Evolutionary conservation across 2,797 vertebrate genomes (phyloP).

Genomic region (Pelochelys cantorii): DNA sequence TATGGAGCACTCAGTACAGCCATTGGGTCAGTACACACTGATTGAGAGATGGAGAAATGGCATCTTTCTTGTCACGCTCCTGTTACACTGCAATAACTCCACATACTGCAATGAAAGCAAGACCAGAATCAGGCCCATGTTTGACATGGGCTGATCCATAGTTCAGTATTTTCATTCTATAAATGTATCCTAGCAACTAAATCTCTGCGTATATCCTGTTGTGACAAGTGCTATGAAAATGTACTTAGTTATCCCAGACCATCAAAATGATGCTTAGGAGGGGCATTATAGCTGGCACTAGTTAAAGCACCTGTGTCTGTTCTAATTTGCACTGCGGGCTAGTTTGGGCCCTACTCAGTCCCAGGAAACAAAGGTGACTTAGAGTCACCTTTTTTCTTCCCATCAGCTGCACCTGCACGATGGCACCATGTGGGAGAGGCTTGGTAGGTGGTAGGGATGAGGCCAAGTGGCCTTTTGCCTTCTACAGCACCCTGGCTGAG

Average conservation of each 20-base stretch:
- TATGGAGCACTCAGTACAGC: not conserved
- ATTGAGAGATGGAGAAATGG: not conserved
- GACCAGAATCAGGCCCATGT: not conserved
- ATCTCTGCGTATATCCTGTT: not conserved
- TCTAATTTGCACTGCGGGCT: not conserved
- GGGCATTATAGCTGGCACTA: not conserved
- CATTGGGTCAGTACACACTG: accelerated
- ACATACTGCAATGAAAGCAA: not conserved
- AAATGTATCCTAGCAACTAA: not conserved
- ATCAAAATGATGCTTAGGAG: not conserved
- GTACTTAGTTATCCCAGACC: not conserved
- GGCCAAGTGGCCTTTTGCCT: too few relatives aligned
- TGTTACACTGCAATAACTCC: not conserved
- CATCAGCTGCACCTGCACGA: not conserved
- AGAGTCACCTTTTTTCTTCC: not conserved
- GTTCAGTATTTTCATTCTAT: not conserved
- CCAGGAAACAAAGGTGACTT: not conserved
- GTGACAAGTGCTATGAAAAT: not conserved
- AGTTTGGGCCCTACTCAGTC: not conserved
- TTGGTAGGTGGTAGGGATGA: too few relatives aligned
- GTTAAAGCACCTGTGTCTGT: not conserved
- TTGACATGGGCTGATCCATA: not conserved
- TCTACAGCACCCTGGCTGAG: too few relatives aligned
- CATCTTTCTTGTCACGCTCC: accelerated
- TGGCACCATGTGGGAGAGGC: too few relatives aligned